These are phyloP conservation scores for Gracilinanus agilis DNA, from an alignment of 2,113 vertebrate genomes.

Conservation along the genomic window DNA sequence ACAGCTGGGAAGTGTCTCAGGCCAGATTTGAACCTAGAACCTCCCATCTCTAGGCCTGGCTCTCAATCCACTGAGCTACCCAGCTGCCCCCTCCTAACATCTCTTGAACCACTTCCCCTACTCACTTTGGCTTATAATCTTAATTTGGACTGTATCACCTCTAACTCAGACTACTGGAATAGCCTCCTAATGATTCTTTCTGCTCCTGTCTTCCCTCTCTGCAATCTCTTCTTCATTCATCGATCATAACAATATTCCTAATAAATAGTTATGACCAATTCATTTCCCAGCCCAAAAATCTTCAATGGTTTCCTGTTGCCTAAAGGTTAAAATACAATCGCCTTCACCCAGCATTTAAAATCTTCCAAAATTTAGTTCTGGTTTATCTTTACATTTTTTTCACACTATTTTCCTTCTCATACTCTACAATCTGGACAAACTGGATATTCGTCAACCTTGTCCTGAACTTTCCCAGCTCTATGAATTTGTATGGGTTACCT, in stretches of 20 bases:
- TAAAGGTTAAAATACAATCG: background rate
- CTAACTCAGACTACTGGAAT: too few species aligned
- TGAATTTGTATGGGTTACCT: background rate
- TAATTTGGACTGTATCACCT: too few species aligned
- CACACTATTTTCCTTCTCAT: background rate
- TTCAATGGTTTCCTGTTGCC: background rate
- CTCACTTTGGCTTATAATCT: too few species aligned
- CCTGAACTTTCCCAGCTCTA: background rate
- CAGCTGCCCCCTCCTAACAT: too few species aligned
- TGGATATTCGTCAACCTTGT: background rate
- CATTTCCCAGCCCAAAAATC: background rate
- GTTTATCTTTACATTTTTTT: background rate
- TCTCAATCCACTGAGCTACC: too few species aligned
- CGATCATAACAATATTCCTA: background rate
- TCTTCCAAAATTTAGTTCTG: background rate
- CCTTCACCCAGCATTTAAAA: background rate
- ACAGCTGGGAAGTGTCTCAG: too few species aligned
- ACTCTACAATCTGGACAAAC: background rate
- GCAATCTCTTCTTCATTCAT: too few species aligned
- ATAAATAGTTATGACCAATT: background rate
- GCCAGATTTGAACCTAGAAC: too few species aligned
- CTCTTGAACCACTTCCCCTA: too few species aligned
- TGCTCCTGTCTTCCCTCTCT: too few species aligned
- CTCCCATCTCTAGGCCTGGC: too few species aligned
- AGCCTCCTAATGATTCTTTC: too few species aligned